Base-by-base conservation (phyloP, 1,140 invertebrate genomes). In the Zaprionus ornatus region DNA sequence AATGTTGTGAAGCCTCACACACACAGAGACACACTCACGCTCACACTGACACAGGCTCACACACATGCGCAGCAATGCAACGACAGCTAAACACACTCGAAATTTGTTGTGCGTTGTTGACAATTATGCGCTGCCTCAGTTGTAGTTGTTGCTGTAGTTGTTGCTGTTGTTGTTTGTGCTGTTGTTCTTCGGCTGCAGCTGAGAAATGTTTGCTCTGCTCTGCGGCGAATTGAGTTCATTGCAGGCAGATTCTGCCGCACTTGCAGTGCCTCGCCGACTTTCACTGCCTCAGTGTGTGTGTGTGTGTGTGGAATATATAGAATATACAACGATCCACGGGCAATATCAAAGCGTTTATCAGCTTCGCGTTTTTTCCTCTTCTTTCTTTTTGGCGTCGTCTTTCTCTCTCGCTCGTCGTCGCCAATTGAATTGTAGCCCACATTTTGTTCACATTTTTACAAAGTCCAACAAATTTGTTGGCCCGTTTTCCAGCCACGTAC, bases 291-390 rank as follows among this genome's bases (percentile, higher is more conserved):
- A 23, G 65, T 74, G 55, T 64, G 42, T 52, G 37, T 57, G 9
- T 55, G 42, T 50, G 29, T 65, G 29, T 48, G 17, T 52, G 35
- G 15, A 17, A 45, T 45, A 48, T 57, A 27, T 27, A 62, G 56
- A 74, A 62, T 56, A 62, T 56, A 37, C 50, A 29, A 50, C 74
- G 74, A 76, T 72, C 74, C 55, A 64, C 25, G 52, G 35, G 42
- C 72, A 70, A 63, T 70, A 63, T 74, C 57, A 74, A 74, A 74
- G 59, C 54, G 72, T 75, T 75, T 75, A 75, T 75, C 73, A 75
- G 60, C 67, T 75, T 75, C 59, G 67, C n/a, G 19, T 64, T 64
- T 71, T 64, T 29, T 48, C 21, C 23, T 13, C 5, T 50, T 60
- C 21, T 23, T 64, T 35, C 55, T 70, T 32, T 52, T 32, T 45